Evolutionary conservation across 2,888 invertebrate species (phyloP).

Genomic region (Phyllotreta cruciferae): DNA sequence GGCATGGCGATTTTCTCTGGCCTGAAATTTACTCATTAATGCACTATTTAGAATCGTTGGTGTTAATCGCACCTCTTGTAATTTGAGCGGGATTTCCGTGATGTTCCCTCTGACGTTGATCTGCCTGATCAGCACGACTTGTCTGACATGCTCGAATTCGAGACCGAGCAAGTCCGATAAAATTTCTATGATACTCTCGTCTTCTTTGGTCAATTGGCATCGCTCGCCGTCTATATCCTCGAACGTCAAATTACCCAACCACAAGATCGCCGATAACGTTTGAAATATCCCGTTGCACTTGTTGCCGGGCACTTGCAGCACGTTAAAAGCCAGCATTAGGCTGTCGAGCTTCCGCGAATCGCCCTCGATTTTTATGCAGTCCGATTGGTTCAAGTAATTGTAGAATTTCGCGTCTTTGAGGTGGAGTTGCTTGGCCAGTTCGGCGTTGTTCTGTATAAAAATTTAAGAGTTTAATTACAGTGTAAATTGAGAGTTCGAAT

Average conservation of each 20-base stretch:
- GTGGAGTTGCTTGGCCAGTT: constrained; percentile 76
- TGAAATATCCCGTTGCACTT: constrained; percentile 91
- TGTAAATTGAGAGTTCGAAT: not conserved
- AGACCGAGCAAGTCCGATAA: constrained; percentile 79
- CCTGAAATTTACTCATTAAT: constrained; percentile 62
- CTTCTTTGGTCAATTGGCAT: constrained; percentile 75
- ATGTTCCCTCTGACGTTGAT: constrained; percentile 93
- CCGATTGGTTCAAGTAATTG: constrained; percentile 84
- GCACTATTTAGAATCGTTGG: too few species aligned
- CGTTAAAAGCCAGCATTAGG: constrained; percentile 86
- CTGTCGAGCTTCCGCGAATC: constrained; percentile 81
- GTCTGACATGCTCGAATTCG: constrained; percentile 74
- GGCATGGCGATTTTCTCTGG: constrained; percentile 88
- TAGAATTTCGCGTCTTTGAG: constrained; percentile 78
- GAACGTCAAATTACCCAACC: constrained; percentile 89
- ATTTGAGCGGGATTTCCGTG: constrained; percentile 87
- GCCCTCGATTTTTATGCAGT: constrained; percentile 72
- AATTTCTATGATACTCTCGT: constrained; percentile 75
- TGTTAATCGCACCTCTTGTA: constrained; percentile 73
- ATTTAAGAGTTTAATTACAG: not conserved
- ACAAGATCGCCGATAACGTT: constrained; percentile 85
- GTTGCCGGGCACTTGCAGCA: constrained; percentile 83
- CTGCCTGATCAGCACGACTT: constrained; percentile 72
- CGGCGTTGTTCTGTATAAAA: constrained; percentile 73
- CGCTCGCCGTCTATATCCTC: constrained; percentile 89